Evolutionary conservation across 2,797 vertebrate species (phyloP).

Genomic region (Clamator glandarius): DNA sequence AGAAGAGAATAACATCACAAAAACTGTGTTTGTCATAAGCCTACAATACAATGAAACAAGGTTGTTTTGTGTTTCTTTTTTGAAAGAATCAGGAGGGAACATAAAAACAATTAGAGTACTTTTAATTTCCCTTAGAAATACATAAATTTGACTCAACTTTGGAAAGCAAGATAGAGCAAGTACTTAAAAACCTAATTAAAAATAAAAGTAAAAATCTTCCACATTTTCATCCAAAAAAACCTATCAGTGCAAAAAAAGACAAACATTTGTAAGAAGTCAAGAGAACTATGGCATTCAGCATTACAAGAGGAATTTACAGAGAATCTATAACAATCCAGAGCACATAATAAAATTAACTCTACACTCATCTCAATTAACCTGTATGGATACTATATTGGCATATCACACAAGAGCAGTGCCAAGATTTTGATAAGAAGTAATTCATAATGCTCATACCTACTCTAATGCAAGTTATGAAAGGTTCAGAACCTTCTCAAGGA

Average conservation of each 20-base stretch:
- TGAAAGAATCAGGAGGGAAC: background rate
- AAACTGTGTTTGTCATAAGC: background rate
- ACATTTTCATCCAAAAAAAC: background rate
- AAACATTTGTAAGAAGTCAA: background rate
- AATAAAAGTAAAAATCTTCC: background rate
- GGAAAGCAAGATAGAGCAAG: background rate
- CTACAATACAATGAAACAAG: background rate
- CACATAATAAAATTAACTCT: background rate
- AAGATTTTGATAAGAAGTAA: background rate
- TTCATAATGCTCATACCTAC: background rate
- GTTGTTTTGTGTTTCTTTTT: background rate
- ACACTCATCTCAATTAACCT: background rate
- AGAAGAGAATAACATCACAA: background rate
- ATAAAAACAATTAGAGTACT: background rate
- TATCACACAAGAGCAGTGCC: background rate
- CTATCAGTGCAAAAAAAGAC: background rate
- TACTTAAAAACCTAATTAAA: background rate
- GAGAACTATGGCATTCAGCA: background rate
- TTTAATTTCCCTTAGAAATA: conserved; percentile 15
- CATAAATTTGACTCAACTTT: background rate
- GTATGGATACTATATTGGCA: background rate
- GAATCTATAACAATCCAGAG: background rate
- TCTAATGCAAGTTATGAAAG: background rate
- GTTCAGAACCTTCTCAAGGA: background rate
- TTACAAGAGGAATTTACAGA: background rate